Conservation (phyloP, 2,113 vertebrate species). For the Grammomys dolichurus region DNA sequence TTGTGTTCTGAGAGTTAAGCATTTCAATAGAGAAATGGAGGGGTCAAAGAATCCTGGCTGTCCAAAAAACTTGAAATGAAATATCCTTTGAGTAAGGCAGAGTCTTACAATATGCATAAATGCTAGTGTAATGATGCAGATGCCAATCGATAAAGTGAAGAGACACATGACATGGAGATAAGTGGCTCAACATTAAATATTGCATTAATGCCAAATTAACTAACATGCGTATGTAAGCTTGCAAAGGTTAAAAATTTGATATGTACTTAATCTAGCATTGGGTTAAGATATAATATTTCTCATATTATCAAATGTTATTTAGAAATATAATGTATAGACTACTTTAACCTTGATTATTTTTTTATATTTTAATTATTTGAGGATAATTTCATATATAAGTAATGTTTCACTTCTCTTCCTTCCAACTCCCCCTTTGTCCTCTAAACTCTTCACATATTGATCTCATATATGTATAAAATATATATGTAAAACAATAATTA, state of each 20-base stretch:
- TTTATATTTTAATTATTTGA: not conserved
- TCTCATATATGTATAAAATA: not conserved
- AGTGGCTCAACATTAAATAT: not conserved
- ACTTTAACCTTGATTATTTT: not conserved
- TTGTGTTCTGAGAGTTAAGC: slow-evolving; percentile 4
- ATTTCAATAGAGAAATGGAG: not conserved
- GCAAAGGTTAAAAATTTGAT: not conserved
- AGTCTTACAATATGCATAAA: not conserved
- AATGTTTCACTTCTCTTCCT: not conserved
- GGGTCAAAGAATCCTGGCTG: not conserved
- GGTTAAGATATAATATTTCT: not conserved
- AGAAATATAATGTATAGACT: not conserved
- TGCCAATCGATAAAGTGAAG: not conserved
- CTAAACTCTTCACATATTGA: not conserved
- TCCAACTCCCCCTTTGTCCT: not conserved
- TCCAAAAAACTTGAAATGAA: not conserved
- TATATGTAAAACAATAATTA: not conserved
- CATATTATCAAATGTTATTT: not conserved
- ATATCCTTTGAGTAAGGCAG: not conserved
- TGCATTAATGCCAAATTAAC: not conserved
- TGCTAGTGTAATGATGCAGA: not conserved
- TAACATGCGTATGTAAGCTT: not conserved
- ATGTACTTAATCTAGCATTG: not conserved
- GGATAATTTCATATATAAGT: not conserved
- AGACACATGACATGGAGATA: not conserved